Evolutionary conservation across 2,113 vertebrate species (phyloP), one percentile per base, ranked within the genome.

Genomic region (Balaeniceps rex): DNA sequence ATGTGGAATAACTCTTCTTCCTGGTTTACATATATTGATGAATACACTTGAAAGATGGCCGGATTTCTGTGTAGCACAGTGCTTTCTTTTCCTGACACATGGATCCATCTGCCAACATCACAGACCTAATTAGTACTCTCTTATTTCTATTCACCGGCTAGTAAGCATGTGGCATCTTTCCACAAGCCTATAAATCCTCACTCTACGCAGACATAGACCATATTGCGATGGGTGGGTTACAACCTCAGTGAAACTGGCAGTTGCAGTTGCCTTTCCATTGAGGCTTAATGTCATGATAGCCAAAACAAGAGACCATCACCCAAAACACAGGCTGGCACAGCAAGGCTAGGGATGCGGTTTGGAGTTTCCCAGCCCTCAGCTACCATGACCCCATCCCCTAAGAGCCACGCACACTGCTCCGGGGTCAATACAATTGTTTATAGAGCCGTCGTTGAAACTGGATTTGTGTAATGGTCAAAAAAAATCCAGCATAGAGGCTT

Each of bases 161-260:
- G 90, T 74, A 83, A 95, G 79, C 89, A 82, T 72, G 96, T 86
- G 93, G 90, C 92, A 77, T 82, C 87, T 86, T 93, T 95, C 95
- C 94, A 84, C 86, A 11, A 94, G 83, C 92, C 92, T 31, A 44
- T 83, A 88, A 94, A 89, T 36, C 91, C 83, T 93, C 88, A 5
- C 83, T 84, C 44, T 1, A 40, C 14, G 14, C 90, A 94, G 93
- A 91, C 94, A 10, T 3, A 11, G 8, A 86, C 90, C 92, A 76
- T 87, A 94, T 91, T 93, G 93, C 10, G 11, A 69, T 18, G 93
- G 77, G 57, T 75, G 91, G 94, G 65, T 34, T 42, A 25, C 31
- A 83, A 88, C 79, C 89, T 75, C 18, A 3, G 69, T 63, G 69
- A 93, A 93, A 90, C 80, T 75, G 83, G 64, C 81, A 55, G 47